Conservation (phyloP, 2,113 vertebrate genomes). For the Uropsilus gracilis region DNA sequence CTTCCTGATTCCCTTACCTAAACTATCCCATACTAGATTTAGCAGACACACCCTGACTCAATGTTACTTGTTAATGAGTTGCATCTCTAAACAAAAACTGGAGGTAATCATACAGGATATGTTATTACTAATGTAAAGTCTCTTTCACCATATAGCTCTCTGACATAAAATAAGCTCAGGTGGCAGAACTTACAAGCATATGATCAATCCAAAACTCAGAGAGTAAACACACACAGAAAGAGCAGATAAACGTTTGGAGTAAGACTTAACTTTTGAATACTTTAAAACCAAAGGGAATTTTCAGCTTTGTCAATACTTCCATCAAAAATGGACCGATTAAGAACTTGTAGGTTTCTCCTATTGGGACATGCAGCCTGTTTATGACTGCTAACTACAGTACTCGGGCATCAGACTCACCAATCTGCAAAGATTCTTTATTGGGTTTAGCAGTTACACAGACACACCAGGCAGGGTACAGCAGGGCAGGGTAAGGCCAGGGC, state of each 20-base stretch:
- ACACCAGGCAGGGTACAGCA: no score
- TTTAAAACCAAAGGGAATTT: background rate
- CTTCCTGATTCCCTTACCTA: background rate
- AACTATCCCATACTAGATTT: background rate
- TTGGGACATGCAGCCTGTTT: no score
- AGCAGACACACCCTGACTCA: background rate
- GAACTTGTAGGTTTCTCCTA: background rate
- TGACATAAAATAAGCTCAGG: background rate
- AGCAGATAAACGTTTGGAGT: background rate
- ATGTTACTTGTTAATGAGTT: background rate
- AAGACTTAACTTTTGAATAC: background rate
- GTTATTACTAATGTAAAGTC: background rate
- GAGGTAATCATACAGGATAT: background rate
- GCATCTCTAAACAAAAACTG: background rate
- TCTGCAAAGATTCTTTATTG: no score
- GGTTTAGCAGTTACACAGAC: no score
- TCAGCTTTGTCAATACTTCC: background rate
- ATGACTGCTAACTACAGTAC: no score
- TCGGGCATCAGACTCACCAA: no score
- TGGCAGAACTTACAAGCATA: background rate
- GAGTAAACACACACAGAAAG: background rate
- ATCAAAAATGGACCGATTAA: constrained; percentile 17
- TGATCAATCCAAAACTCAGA: background rate
- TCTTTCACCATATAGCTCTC: background rate
- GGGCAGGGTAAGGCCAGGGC: no score